Evolutionary conservation across 2,888 invertebrate genomes (phyloP).

Genomic region (Apodemia duryi): DNA sequence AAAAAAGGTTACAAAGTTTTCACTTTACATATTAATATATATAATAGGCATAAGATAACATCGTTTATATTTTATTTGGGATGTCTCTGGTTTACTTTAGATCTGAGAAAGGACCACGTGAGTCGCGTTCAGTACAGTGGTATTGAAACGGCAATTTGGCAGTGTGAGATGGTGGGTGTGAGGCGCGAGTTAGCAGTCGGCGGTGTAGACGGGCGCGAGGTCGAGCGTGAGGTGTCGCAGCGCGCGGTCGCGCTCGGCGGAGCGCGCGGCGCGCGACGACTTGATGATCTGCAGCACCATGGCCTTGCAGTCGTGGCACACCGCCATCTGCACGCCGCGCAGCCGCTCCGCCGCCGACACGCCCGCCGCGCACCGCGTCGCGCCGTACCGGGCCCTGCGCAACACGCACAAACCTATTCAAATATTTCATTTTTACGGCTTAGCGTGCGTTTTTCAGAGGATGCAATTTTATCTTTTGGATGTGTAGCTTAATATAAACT

Average conservation of each 20-base stretch:
- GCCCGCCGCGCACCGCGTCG: constrained; percentile 60
- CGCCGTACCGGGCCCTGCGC: constrained; percentile 77
- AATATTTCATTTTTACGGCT: too few relatives aligned
- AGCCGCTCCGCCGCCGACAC: constrained; percentile 81
- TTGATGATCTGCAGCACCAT: constrained; percentile 96
- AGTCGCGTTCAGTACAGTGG: too few relatives aligned
- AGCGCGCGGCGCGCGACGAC: constrained; percentile 89
- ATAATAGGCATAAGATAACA: too few relatives aligned
- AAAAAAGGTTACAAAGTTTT: too few relatives aligned
- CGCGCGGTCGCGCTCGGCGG: constrained; percentile 90
- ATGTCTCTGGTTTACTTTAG: too few relatives aligned
- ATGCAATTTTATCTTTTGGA: too few relatives aligned
- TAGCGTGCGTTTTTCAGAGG: too few relatives aligned
- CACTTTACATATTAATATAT: too few relatives aligned
- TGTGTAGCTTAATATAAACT: too few relatives aligned
- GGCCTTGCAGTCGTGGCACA: constrained; percentile 96
- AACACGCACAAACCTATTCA: background rate
- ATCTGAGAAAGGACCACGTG: too few relatives aligned
- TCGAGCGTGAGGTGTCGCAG: constrained; percentile 90
- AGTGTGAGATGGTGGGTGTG: background rate
- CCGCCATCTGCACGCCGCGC: constrained; percentile 90
- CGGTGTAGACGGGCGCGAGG: constrained; percentile 89
- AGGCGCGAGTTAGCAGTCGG: constrained; percentile 52
- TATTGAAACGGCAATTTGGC: background rate
- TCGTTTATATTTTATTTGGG: too few relatives aligned